Percentiles rank a stretch among this genome's conserved stretches.
phyloP scores from a whole-genome alignment of 2,888 invertebrate species.

The Lasioglossum oenotherae region DNA sequence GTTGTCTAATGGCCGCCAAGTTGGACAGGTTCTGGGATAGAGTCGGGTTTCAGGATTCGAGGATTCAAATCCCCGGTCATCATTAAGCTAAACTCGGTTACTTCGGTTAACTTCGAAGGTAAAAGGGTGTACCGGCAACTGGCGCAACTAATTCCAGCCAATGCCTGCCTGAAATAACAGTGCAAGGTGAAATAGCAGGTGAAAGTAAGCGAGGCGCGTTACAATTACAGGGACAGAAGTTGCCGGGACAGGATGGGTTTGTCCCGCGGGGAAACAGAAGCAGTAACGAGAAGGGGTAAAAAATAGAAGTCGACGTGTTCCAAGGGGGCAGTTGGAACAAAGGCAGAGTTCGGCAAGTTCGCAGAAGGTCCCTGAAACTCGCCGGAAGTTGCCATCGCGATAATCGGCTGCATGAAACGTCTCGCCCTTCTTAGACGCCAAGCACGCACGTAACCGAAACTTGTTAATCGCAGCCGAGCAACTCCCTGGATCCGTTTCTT shows the following conservation, averaged over 20 bases:
- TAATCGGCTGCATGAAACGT: constrained; percentile 27
- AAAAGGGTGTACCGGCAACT: background rate
- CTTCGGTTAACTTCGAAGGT: background rate
- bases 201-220: constrained; percentile 22
- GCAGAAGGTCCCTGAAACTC: background rate
- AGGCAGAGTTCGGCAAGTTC: constrained; percentile 16
- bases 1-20: background rate
- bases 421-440: background rate
- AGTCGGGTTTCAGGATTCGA: background rate
- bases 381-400: constrained; percentile 16
- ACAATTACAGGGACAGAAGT: constrained; percentile 22
- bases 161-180: background rate
- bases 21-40: background rate
- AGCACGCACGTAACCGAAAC: constrained; percentile 18
- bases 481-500: background rate
- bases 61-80: background rate
- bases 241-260: background rate
- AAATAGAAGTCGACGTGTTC: constrained; percentile 1
- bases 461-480: background rate
- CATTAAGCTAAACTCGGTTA: background rate
- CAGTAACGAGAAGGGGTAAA: background rate
- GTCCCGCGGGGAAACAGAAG: background rate
- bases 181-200: constrained; percentile 16
- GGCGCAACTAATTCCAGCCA: background rate
- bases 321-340: background rate